A percentile compares a stretch with the other conserved stretches of the same genome.
phyloP scores from a whole-genome alignment of 2,888 invertebrate species.

The Leptopilina drosophilae region DNA sequence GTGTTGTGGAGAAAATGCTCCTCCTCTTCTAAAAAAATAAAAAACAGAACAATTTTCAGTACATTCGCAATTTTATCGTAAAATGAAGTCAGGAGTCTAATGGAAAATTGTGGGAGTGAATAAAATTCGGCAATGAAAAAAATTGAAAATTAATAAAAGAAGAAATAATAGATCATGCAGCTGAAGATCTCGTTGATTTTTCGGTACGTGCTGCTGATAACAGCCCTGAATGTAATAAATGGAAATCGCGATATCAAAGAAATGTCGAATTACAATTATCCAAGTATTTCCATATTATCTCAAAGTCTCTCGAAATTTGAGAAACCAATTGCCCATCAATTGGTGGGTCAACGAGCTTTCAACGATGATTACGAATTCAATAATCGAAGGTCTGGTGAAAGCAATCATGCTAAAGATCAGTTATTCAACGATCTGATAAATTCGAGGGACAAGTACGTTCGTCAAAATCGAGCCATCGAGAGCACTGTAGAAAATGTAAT shows the following conservation, averaged over 20 bases:
- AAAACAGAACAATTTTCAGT: background rate
- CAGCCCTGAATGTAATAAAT: constrained; percentile 4
- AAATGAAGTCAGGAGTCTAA: constrained; percentile 20
- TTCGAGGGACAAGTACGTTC: constrained; percentile 43
- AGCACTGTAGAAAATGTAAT: constrained; percentile 53
- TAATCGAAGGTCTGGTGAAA: constrained; percentile 27
- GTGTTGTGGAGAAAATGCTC: too few species aligned
- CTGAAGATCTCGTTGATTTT: constrained; percentile 34
- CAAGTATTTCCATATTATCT: background rate
- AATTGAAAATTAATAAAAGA: constrained; percentile 14
- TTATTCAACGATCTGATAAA: background rate
- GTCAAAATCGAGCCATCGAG: constrained; percentile 58
- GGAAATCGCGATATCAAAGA: constrained; percentile 37
- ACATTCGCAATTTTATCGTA: background rate
- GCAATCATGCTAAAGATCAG: background rate
- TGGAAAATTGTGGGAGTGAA: background rate
- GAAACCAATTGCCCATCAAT: constrained; percentile 8
- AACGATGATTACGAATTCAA: constrained; percentile 19
- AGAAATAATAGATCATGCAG: constrained; percentile 44
- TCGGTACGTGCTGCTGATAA: constrained; percentile 38
- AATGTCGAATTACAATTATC: constrained; percentile 41
- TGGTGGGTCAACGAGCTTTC: constrained; percentile 28
- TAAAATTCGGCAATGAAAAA: constrained; percentile 20
- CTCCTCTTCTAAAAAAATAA: background rate
- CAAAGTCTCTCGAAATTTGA: background rate